Evolutionary conservation across 2,888 invertebrate genomes (phyloP).

Genomic region (Sinhomidia bicolor): DNA sequence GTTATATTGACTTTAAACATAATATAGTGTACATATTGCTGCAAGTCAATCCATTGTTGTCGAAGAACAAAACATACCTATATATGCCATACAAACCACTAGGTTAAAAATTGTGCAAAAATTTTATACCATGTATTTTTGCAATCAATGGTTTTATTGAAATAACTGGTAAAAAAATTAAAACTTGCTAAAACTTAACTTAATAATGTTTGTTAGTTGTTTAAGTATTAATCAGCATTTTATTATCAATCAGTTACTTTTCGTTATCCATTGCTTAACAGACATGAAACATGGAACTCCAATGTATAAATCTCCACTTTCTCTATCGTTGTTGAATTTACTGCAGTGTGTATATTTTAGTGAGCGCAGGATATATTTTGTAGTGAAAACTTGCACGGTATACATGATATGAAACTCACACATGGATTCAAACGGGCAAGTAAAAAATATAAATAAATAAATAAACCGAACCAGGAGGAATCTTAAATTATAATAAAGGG

Average conservation of each 20-base stretch:
- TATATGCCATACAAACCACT: background rate
- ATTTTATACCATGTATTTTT: background rate
- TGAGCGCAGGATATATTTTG: background rate
- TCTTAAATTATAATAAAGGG: slow-evolving; percentile 68
- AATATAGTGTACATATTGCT: too few relatives aligned
- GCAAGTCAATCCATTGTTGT: background rate
- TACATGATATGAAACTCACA: too few relatives aligned
- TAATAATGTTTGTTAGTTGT: background rate
- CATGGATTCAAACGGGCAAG: too few relatives aligned
- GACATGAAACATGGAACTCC: background rate
- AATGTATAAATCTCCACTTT: background rate
- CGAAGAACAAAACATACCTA: too few relatives aligned
- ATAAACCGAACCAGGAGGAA: background rate
- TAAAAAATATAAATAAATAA: background rate
- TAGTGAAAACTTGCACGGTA: background rate
- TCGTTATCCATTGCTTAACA: background rate
- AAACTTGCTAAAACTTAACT: too few relatives aligned
- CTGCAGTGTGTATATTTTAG: background rate
- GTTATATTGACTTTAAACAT: slow-evolving; percentile 46
- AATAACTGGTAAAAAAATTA: background rate
- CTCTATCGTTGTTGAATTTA: background rate
- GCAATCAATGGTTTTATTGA: background rate
- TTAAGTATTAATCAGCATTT: background rate
- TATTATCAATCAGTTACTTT: background rate
- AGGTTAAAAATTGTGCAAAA: background rate